Evolutionary conservation across 1,140 invertebrate species (phyloP).

Genomic region (Diplogasteroides magnus): DNA sequence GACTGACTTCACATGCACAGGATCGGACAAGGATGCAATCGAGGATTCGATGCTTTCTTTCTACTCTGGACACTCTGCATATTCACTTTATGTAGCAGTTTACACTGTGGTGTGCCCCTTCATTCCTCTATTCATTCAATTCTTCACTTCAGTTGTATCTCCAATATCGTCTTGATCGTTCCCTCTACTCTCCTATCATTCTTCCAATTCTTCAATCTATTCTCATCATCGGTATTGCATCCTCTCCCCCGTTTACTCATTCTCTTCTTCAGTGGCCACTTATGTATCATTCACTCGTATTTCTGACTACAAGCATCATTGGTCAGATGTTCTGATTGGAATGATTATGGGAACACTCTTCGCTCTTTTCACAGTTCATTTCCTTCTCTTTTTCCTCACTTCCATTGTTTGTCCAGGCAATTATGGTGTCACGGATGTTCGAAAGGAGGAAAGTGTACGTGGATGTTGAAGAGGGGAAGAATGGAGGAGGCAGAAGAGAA

Average conservation of each 20-base stretch:
- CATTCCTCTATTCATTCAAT: constrained; percentile 10
- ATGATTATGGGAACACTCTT: constrained; percentile 64
- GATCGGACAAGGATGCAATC: constrained; percentile 40
- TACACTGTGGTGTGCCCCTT: constrained; percentile 41
- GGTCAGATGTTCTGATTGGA: constrained; percentile 75
- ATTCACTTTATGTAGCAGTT: constrained; percentile 51
- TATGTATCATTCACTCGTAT: constrained; percentile 46
- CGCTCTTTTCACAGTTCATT: constrained; percentile 61
- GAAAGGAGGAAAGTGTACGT: too few relatives aligned
- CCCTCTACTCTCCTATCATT: constrained; percentile 40
- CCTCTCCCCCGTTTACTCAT: too few relatives aligned
- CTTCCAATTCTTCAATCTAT: constrained; percentile 49
- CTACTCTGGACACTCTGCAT: constrained; percentile 51
- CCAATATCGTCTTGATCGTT: constrained; percentile 52
- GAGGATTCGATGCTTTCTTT: constrained; percentile 49
- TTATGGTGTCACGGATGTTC: too few relatives aligned
- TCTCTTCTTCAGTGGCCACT: too few relatives aligned
- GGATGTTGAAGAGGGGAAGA: too few relatives aligned
- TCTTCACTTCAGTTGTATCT: constrained; percentile 47
- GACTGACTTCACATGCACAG: constrained; percentile 56
- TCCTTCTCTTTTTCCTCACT: too few relatives aligned
- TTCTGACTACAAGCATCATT: constrained; percentile 88
- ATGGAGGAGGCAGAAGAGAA: too few relatives aligned
- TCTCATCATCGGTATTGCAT: constrained; percentile 45
- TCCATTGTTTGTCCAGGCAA: too few relatives aligned